phyloP scores from a whole-genome alignment of 2,888 invertebrate species.

The Drosophila pseudotakahashii region DNA sequence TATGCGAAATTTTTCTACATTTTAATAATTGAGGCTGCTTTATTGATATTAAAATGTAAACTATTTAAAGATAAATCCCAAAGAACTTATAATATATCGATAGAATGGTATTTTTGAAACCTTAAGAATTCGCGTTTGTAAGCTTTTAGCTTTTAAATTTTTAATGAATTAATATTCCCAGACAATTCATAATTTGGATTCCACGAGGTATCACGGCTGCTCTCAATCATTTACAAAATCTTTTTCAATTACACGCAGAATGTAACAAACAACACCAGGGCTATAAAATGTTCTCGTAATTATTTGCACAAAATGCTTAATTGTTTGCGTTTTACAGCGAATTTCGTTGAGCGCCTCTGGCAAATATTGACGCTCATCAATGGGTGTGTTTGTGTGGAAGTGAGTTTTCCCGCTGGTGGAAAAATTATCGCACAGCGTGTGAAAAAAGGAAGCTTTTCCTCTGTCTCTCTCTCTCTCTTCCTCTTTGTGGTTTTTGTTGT shows the following conservation, averaged over 20 bases:
- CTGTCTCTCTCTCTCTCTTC: neutral
- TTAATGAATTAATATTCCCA: too few relatives aligned
- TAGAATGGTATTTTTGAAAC: too few relatives aligned
- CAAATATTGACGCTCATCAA: constrained; percentile 69
- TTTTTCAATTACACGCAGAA: constrained; percentile 70
- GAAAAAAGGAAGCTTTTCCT: constrained; percentile 36
- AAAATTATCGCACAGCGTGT: constrained; percentile 52
- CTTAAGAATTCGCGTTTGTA: too few relatives aligned
- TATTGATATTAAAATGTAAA: too few relatives aligned
- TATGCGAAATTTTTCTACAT: too few relatives aligned
- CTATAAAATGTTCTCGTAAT: constrained; percentile 53
- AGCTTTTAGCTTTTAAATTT: too few relatives aligned
- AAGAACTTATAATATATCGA: too few relatives aligned
- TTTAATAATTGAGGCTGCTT: too few relatives aligned
- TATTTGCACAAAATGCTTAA: constrained; percentile 74
- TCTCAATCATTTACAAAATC: constrained; percentile 12
- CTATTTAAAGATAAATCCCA: too few relatives aligned
- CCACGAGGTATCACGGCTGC: constrained; percentile 10
- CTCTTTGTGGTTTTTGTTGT: constrained; percentile 25
- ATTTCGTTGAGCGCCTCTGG: constrained; percentile 53
- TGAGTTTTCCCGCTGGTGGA: constrained; percentile 39
- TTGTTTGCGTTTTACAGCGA: constrained; percentile 71
- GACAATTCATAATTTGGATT: too few relatives aligned
- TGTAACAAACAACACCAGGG: constrained; percentile 50
- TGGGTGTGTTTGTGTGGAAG: constrained; percentile 11